Conservation (phyloP, 2,797 vertebrate species). For the Neostethus bicornis region DNA sequence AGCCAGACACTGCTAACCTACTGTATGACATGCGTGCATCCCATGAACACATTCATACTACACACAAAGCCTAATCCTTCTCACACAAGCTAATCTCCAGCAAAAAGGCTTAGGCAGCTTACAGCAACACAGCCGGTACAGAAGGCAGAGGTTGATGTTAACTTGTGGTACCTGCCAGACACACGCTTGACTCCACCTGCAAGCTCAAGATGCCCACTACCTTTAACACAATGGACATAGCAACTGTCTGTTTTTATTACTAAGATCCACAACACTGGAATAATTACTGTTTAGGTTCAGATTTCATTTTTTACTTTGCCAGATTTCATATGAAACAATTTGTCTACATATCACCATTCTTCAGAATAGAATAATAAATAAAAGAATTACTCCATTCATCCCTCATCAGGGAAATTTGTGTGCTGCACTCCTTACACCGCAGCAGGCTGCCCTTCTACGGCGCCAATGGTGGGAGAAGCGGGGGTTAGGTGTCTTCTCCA, state of each 20-base stretch:
- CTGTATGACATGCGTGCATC: constrained; percentile 37
- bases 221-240: constrained; percentile 34
- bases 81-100: constrained; percentile 76
- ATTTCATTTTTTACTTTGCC: neutral
- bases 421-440: too few species aligned
- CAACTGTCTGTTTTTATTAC: constrained; percentile 2
- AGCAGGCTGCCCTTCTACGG: too few species aligned
- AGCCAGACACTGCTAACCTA: constrained; percentile 52
- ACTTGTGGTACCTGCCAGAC: constrained; percentile 62
- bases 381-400: too few species aligned
- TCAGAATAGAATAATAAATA: too few species aligned
- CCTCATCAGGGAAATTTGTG: too few species aligned
- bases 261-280: constrained; percentile 19
- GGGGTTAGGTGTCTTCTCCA: too few species aligned
- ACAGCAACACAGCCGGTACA: constrained; percentile 65
- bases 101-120: constrained; percentile 75
- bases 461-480: too few species aligned
- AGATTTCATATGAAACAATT: neutral
- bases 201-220: constrained; percentile 16
- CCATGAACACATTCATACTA: constrained; percentile 12
- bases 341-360: neutral
- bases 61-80: constrained; percentile 67
- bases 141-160: constrained; percentile 62
- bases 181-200: constrained; percentile 40
- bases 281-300: neutral